phyloP scores from a whole-genome alignment of 2,797 vertebrate species.

The Poeciliopsis presidionis region DNA sequence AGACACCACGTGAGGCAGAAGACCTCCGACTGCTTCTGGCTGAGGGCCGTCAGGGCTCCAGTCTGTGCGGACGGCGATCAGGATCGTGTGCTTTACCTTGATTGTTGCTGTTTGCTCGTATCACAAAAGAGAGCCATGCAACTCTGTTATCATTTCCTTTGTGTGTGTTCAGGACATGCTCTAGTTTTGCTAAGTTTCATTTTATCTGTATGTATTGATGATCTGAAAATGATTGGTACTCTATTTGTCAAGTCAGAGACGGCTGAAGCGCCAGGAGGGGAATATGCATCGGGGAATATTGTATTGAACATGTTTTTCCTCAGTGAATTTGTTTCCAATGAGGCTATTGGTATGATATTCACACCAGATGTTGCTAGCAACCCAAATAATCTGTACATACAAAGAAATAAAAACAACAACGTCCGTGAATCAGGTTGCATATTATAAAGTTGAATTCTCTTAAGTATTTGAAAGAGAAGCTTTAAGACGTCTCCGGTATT shows the following conservation, averaged over 20 bases:
- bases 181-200: constrained; percentile 27
- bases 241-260: constrained; percentile 18
- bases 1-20: constrained; percentile 43
- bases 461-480: neutral
- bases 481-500: neutral
- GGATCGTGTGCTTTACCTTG: constrained; percentile 27
- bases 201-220: constrained; percentile 16
- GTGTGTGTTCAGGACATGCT: constrained; percentile 15
- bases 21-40: constrained; percentile 36
- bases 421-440: neutral
- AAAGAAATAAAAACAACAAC: neutral
- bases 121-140: constrained; percentile 34
- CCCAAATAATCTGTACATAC: neutral
- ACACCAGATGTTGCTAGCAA: neutral
- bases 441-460: neutral
- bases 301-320: neutral
- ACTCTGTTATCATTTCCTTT: constrained; percentile 28
- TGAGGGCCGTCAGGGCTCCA: constrained; percentile 26
- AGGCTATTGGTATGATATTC: neutral
- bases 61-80: constrained; percentile 23
- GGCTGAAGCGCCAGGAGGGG: constrained; percentile 6
- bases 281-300: neutral
- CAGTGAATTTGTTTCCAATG: neutral
- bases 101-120: constrained; percentile 13
- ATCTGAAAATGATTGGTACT: constrained; percentile 34